These are phyloP conservation scores for Holothuria glaberrima DNA, from an alignment of 35 echinoderm and acorn worm species.

Conservation along the genomic window DNA sequence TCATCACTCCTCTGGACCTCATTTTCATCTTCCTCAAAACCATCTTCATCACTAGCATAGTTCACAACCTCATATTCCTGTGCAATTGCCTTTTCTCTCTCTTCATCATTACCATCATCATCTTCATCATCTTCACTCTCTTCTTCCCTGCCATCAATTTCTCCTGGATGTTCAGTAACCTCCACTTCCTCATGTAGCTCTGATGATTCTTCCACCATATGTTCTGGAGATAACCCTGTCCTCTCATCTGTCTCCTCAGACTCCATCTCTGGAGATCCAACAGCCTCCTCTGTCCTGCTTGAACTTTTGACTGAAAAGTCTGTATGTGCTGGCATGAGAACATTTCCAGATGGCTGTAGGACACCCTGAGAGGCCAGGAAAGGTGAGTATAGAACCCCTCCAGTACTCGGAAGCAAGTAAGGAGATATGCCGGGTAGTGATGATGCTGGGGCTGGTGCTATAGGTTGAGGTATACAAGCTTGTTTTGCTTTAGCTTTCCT, in stretches of 20 bases:
- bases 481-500: constrained; percentile 56
- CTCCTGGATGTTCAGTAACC: constrained; percentile 1
- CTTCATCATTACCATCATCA: background rate
- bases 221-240: background rate
- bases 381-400: constrained; percentile 85
- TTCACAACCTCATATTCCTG: constrained; percentile 9
- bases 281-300: background rate
- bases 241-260: too few species aligned
- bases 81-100: background rate
- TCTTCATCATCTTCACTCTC: constrained; percentile 16
- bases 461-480: constrained; percentile 31
- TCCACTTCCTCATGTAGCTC: constrained; percentile 16
- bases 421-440: constrained; percentile 73
- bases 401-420: constrained; percentile 71
- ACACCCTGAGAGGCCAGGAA: constrained; percentile 78
- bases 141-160: background rate
- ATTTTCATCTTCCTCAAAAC: background rate
- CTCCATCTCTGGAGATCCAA: too few species aligned
- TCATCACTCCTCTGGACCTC: background rate
- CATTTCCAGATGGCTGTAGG: constrained; percentile 38
- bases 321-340: background rate
- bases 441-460: constrained; percentile 37
- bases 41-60: background rate
- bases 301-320: background rate
- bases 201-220: constrained; percentile 3